A percentile compares a stretch with the other conserved stretches of the same genome.
phyloP scores from a whole-genome alignment of 2,113 vertebrate genomes.

The Okapia johnstoni region DNA sequence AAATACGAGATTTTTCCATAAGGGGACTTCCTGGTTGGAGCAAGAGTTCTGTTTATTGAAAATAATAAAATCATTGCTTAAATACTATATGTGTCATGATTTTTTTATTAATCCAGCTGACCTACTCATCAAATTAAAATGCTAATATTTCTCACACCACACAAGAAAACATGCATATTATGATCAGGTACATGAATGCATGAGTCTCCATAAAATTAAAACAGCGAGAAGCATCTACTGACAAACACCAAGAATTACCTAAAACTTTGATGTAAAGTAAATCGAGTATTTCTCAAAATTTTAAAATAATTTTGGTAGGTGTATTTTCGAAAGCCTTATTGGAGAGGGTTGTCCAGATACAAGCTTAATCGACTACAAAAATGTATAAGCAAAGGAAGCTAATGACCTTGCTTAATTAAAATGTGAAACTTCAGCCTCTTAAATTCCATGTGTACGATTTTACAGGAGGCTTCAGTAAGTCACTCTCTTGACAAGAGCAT shows the following conservation, averaged over 20 bases:
- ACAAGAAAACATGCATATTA: neutral
- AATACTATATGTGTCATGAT: neutral
- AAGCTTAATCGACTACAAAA: constrained; percentile 12
- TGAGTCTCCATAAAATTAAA: neutral
- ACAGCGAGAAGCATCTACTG: neutral
- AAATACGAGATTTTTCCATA: constrained; percentile 1
- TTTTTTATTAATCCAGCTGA: constrained; percentile 24
- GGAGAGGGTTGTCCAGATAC: neutral
- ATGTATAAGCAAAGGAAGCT: neutral
- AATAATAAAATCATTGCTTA: constrained; percentile 22
- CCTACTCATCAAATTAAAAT: neutral
- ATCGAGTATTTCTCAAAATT: neutral
- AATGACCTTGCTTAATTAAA: constrained; percentile 74
- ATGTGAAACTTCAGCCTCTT: constrained; percentile 63
- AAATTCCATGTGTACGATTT: constrained; percentile 55
- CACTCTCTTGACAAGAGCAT: constrained; percentile 60
- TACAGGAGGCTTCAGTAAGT: constrained; percentile 50
- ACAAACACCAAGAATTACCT: neutral
- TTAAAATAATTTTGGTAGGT: constrained; percentile 31
- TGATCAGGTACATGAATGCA: neutral
- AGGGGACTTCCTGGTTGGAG: neutral
- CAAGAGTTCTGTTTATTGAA: neutral
- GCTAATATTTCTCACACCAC: neutral
- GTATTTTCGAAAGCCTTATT: constrained; percentile 6
- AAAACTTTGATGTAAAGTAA: neutral